These are phyloP conservation scores for Gouania willdenowi DNA, from an alignment of 2,797 vertebrate species.

Conservation along the genomic window DNA sequence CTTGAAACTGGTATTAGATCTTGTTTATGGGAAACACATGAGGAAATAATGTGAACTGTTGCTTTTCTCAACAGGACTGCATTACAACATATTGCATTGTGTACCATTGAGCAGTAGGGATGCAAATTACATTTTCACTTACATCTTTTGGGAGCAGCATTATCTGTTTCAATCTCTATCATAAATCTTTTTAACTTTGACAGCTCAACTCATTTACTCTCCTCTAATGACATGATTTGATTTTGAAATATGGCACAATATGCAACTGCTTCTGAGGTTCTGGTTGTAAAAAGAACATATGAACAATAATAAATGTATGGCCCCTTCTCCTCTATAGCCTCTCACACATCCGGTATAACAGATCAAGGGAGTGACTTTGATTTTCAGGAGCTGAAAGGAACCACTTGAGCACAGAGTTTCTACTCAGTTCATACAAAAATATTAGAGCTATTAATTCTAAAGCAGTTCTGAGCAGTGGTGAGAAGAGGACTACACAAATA, in stretches of 20 bases:
- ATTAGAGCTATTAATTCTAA: constrained; percentile 11
- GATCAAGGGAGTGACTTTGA: constrained; percentile 37
- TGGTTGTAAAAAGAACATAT: constrained; percentile 28
- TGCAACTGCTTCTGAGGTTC: constrained; percentile 21
- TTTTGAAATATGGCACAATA: constrained; percentile 50
- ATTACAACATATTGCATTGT: too few relatives aligned
- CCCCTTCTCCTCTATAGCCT: too few relatives aligned
- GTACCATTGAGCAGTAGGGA: constrained; percentile 8
- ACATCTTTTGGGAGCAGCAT: constrained; percentile 25
- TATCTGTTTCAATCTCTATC: constrained; percentile 27
- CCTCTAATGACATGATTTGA: constrained; percentile 52
- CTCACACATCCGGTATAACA: constrained; percentile 14
- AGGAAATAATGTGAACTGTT: too few relatives aligned
- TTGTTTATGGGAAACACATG: too few relatives aligned
- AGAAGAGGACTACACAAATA: constrained; percentile 4
- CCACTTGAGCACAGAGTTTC: constrained; percentile 13
- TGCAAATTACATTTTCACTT: constrained; percentile 25
- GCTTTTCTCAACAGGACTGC: too few relatives aligned
- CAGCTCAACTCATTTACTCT: constrained; percentile 55
- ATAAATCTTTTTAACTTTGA: constrained; percentile 63
- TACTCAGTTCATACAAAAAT: constrained; percentile 23
- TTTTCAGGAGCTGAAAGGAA: constrained; percentile 25
- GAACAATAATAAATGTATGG: too few relatives aligned
- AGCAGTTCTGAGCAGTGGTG: constrained; percentile 28
- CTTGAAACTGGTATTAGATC: constrained; percentile 6